Evolutionary conservation across 1,140 invertebrate species (phyloP).

Genomic region (Zaprionus camerounensis): DNA sequence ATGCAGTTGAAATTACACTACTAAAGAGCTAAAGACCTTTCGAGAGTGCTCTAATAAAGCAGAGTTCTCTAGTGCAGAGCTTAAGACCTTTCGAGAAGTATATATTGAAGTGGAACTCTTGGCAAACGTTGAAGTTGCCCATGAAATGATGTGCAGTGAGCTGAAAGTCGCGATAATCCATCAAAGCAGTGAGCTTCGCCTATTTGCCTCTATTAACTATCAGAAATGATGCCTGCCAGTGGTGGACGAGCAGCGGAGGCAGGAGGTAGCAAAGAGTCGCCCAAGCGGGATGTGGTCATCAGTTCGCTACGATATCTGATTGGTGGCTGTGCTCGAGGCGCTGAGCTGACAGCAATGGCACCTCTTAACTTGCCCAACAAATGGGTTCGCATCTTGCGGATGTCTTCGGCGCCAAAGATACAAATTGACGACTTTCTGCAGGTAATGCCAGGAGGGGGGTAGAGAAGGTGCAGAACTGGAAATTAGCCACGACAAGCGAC

Average conservation of each 20-base stretch:
- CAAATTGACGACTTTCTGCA: constrained; percentile 85
- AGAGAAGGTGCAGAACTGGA: not conserved
- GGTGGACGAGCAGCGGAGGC: constrained; percentile 1
- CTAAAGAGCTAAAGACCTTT: not conserved
- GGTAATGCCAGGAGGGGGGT: constrained; percentile 66
- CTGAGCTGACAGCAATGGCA: constrained; percentile 76
- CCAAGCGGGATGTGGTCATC: constrained; percentile 67
- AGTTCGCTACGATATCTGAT: constrained; percentile 72
- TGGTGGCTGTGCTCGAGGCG: constrained; percentile 62
- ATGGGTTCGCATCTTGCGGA: constrained; percentile 86
- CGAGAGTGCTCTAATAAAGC: no score
- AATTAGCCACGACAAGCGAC: constrained; percentile 32
- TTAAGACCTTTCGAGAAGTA: not conserved
- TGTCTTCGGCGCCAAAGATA: constrained; percentile 82
- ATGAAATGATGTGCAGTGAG: not conserved
- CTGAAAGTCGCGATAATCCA: not conserved
- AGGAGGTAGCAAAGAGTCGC: constrained; percentile 45
- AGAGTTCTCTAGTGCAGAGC: no score
- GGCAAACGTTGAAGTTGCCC: no score
- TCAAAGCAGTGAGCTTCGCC: not conserved
- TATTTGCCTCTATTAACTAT: not conserved
- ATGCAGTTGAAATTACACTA: not conserved
- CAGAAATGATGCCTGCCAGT: not conserved
- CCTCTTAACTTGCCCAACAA: constrained; percentile 85
- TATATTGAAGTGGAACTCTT: no score